Evolutionary conservation across 2,797 vertebrate species (phyloP).

Genomic region (Dromococcyx pavoninus): DNA sequence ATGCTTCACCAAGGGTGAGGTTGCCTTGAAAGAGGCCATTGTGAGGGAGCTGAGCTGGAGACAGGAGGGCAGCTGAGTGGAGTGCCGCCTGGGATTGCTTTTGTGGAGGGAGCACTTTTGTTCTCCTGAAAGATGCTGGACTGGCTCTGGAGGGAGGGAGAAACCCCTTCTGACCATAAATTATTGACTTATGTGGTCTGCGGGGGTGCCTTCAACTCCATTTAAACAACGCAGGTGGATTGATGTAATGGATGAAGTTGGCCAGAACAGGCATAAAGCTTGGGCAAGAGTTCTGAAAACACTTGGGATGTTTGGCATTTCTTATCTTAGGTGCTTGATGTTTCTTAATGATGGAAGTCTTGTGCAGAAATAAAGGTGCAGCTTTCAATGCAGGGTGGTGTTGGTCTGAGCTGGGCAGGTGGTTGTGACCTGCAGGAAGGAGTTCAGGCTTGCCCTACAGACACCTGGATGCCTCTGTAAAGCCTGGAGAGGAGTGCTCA

Average conservation of each 20-base stretch:
- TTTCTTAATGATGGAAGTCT: not conserved
- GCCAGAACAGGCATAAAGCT: not conserved
- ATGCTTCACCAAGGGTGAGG: not conserved
- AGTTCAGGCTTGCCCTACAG: not conserved
- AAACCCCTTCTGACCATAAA: not conserved
- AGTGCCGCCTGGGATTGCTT: not conserved
- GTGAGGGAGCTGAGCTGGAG: conserved; percentile 13
- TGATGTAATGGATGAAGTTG: not conserved
- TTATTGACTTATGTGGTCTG: not conserved
- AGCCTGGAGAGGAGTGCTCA: not conserved
- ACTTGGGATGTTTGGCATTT: not conserved
- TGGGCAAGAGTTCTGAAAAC: not conserved
- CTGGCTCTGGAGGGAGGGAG: not conserved
- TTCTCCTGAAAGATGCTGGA: conserved; percentile 9
- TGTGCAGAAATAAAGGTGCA: not conserved
- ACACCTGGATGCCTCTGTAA: not conserved
- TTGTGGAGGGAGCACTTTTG: conserved; percentile 55
- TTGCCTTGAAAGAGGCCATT: conserved; percentile 62
- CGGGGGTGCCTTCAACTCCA: not conserved
- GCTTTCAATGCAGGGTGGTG: not conserved
- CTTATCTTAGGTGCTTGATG: not conserved
- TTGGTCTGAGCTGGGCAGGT: not conserved
- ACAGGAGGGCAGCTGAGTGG: conserved; percentile 8
- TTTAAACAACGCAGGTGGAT: not conserved
- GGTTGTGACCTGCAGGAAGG: not conserved